Conservation (phyloP, 2,797 vertebrate species). For the Podarcis siculus region DNA sequence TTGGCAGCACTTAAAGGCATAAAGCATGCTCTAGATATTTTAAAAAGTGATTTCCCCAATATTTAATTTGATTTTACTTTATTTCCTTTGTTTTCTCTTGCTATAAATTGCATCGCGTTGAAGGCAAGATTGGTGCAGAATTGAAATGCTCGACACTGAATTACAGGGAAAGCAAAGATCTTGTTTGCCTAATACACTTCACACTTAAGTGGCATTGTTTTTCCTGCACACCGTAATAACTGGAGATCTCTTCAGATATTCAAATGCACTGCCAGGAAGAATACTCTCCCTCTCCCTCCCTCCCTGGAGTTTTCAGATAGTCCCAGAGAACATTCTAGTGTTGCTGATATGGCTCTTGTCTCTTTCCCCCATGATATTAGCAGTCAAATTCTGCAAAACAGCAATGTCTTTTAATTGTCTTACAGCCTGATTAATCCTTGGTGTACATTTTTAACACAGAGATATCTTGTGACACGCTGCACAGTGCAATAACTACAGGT, state of each 20-base stretch:
- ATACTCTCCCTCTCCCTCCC: rapidly evolving
- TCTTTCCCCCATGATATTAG: constrained; percentile 42
- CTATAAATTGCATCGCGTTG: neutral
- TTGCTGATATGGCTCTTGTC: constrained; percentile 37
- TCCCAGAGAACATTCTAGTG: neutral
- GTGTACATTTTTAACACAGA: constrained; percentile 58
- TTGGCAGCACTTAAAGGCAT: neutral
- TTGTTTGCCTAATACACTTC: neutral
- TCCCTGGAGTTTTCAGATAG: constrained; percentile 44
- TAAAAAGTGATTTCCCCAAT: neutral
- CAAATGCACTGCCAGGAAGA: neutral
- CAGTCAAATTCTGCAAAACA: constrained; percentile 36
- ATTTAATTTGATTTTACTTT: constrained; percentile 3
- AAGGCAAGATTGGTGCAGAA: neutral
- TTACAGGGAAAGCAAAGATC: neutral
- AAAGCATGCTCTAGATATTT: neutral
- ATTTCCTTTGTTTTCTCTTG: neutral
- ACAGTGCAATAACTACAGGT: constrained; percentile 49
- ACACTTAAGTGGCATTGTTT: constrained; percentile 20
- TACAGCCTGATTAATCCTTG: constrained; percentile 51
- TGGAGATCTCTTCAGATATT: neutral
- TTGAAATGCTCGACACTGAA: neutral
- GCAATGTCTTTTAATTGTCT: constrained; percentile 57
- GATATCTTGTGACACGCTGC: constrained; percentile 55
- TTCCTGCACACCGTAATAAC: neutral